Evolutionary conservation across 2,888 invertebrate genomes (phyloP), one percentile per base, ranked within the genome.

Genomic region (Himalopsyche anomala): DNA sequence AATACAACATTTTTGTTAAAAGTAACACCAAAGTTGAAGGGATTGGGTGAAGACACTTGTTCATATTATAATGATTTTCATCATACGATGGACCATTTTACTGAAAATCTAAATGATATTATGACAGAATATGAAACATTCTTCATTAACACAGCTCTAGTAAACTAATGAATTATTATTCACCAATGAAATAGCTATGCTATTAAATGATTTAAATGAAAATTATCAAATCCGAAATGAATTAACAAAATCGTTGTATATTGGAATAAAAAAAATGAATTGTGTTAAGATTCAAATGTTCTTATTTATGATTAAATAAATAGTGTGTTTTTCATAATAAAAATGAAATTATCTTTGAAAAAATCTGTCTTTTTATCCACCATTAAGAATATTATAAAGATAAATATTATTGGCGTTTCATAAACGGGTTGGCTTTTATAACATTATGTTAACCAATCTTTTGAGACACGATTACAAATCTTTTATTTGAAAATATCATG

Each of bases 21-120:
- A 74, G 74, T 74, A 74, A 74, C 74, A 74, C 74, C 74, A 74
- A 74, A 19, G 74, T 84, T 80, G 84, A 84, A 84, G 84, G 84
- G 84, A 84, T 56, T 84, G 84, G 84, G 84, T 80, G 84, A 84
- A 80, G 28, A 38, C 28, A 55, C 84, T 84, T 5, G 36, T 74
- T 12, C 74, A 74, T 74, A 74, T 51, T 51, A 51, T 51, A 15
- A 51, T 74, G 74, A 15, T 36, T 12, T 38, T 74, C 74, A 74
- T 74, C 74, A 74, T 74, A 74, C 74, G 36, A 74, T 74, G 74
- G 74, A 74, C 5, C 38, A 19, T 74, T 36, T 36, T 12, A 74
- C 38, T 74, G 12, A 15, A 36, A 36, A 74, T 74, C 74, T 74
- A 74, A 15, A 74, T 74, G 74, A 74, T 74, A 28, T 74, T 74